Evolutionary conservation across 2,113 vertebrate genomes (phyloP).

Genomic region (Hippolais icterina): DNA sequence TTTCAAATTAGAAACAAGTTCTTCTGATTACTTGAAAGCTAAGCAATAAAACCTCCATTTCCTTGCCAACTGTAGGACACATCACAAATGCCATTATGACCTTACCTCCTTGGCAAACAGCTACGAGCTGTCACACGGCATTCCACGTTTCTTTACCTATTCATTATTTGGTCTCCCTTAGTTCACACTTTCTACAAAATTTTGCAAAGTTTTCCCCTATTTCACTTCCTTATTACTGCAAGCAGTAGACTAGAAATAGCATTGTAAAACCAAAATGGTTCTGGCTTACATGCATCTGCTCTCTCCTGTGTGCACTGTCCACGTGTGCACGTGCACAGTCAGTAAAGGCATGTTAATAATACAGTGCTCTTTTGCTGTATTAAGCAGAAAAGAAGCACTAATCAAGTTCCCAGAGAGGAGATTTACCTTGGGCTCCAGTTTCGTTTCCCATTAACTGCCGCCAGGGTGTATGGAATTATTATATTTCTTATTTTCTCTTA

Average conservation of each 20-base stretch:
- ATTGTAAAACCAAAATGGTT: neutral
- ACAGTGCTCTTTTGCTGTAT: neutral
- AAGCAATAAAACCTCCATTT: neutral
- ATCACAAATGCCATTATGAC: neutral
- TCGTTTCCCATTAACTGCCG: neutral
- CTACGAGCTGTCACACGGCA: neutral
- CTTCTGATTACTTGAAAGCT: neutral
- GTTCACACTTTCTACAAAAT: neutral
- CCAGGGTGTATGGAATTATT: neutral
- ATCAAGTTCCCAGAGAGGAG: neutral
- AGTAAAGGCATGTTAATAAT: rapidly evolving
- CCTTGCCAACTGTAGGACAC: neutral
- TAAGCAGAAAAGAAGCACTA: neutral
- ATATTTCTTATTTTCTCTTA: neutral
- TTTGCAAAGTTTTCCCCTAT: neutral
- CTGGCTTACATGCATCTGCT: neutral
- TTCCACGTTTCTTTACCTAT: neutral
- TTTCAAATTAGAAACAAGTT: neutral
- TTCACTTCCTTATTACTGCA: neutral
- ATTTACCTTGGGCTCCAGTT: neutral
- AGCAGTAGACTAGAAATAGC: neutral
- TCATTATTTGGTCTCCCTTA: neutral
- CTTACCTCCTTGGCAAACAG: neutral
- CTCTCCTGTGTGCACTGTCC: neutral
- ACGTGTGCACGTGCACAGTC: neutral